Base-by-base conservation (phyloP, 2,113 vertebrate species). In the Paracanthobrama guichenoti region DNA sequence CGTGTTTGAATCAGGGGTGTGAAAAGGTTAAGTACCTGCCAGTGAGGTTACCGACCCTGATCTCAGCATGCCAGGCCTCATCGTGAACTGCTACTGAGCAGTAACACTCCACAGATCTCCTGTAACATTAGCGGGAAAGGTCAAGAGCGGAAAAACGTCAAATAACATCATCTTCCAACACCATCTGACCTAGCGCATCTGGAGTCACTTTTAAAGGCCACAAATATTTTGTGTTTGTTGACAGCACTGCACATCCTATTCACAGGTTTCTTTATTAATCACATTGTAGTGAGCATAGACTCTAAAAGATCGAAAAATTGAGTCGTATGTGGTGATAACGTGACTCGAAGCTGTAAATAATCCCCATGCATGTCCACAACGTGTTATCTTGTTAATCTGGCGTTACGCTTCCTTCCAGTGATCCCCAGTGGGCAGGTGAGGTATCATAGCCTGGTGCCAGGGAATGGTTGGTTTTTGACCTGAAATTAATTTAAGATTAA, bases 401-500 rank as follows among this genome's bases (percentile, higher is more conserved):
- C 20, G 2, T 35, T 62, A 31, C 71, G n/a, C 26, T 62, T 73
- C 71, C 53, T 59, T 83, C 55, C 79, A 50, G 62, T 64, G 7
- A 46, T 75, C 44, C 44, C 72, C 28, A 71, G 69, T 53, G 28
- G 44, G 57, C 28, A 78, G 75, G 44, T 59, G 89, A 87, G 86
- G 81, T 88, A 86, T 84, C 3, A 14, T 48, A 84, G 85, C 86
- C 62, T 28, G 31, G 86, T 50, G 42, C 86, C 87, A 72, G 2
- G 35, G 86, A 91, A 86, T 1, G 89, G 89, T 86, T 83, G 87
- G 87, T 91, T 93, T 80, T 89, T 85, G 90, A 92, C 92, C 89
- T 83, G 84, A 91, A 92, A 92, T 93, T 88, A 90, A 92, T 93
- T 89, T 78, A 85, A 90, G 89, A 88, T 86, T 86, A 90, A 84